phyloP scores from a whole-genome alignment of 2,888 invertebrate species.

The Oscheius sp. region DNA sequence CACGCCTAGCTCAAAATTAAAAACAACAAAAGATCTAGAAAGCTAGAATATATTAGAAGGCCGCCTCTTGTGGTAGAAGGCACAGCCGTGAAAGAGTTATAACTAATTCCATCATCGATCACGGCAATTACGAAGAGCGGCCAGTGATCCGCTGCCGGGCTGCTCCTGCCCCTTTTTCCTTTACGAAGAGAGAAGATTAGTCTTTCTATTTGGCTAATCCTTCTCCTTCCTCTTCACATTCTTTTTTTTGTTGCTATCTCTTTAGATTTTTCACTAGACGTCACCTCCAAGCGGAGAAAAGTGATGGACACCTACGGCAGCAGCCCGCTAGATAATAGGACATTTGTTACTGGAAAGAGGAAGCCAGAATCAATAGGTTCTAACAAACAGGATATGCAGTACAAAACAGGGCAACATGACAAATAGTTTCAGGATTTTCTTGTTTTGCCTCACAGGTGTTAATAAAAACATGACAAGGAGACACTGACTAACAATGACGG shows the following conservation, averaged over 20 bases:
- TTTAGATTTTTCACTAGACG: not conserved
- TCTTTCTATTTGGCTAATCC: constrained; percentile 13
- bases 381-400: not conserved
- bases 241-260: not conserved
- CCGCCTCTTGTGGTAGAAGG: too few species aligned
- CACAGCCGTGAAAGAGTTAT: constrained; percentile 30
- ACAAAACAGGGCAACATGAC: too few species aligned
- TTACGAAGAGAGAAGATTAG: constrained; percentile 14
- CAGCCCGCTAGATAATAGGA: constrained; percentile 19
- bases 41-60: not conserved
- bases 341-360: constrained; percentile 18
- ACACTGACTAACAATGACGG: too few species aligned
- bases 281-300: constrained; percentile 15
- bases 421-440: too few species aligned
- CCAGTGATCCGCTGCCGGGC: constrained; percentile 33
- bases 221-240: constrained; percentile 9
- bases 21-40: not conserved
- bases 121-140: constrained; percentile 36
- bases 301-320: constrained; percentile 25
- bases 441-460: too few species aligned
- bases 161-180: not conserved
- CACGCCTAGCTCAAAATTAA: too few species aligned
- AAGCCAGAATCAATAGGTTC: constrained; percentile 1
- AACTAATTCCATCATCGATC: constrained; percentile 37
- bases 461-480: too few species aligned